Percentiles rank a stretch among this genome's conserved stretches.
Evolutionary conservation across 1,140 invertebrate species (phyloP).

Genomic region (Drosophila orena): DNA sequence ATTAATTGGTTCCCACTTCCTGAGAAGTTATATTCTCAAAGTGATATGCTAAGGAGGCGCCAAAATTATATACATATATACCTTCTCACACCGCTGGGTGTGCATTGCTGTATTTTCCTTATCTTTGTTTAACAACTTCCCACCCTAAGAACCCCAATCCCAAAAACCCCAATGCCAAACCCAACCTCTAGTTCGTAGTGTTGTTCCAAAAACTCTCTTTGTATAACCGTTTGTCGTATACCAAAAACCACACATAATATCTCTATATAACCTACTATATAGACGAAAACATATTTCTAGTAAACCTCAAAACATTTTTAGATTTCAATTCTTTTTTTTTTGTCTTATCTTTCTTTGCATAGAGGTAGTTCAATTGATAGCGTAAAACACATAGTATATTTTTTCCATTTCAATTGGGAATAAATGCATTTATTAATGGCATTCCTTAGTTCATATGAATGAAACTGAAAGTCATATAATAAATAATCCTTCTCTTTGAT

Average conservation of each 20-base stretch:
- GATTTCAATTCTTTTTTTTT: slow-evolving; percentile 20
- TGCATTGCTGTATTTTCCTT: slow-evolving; percentile 15
- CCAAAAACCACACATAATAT: slow-evolving; percentile 57
- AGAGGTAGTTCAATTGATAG: slow-evolving; percentile 39
- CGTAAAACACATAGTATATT: slow-evolving; percentile 40
- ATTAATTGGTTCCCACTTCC: background rate
- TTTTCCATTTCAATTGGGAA: slow-evolving; percentile 44
- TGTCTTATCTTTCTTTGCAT: slow-evolving; percentile 22
- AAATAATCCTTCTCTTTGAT: slow-evolving; percentile 61
- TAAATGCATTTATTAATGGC: slow-evolving; percentile 55
- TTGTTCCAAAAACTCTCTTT: slow-evolving; percentile 54
- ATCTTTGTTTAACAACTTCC: slow-evolving; percentile 18
- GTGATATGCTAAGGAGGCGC: background rate
- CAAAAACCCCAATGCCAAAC: slow-evolving; percentile 12
- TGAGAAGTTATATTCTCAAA: slow-evolving; percentile 1
- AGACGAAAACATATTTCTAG: slow-evolving; percentile 34
- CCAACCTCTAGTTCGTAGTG: slow-evolving; percentile 56
- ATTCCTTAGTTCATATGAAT: slow-evolving; percentile 55
- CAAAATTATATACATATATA: background rate
- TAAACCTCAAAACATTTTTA: slow-evolving; percentile 37
- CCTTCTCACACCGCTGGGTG: slow-evolving; percentile 2
- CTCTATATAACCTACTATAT: slow-evolving; percentile 42
- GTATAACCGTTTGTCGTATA: slow-evolving; percentile 60
- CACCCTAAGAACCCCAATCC: background rate
- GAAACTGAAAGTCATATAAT: slow-evolving; percentile 49